Conservation (phyloP, 2,888 invertebrate species). For the Tipula confusa region DNA sequence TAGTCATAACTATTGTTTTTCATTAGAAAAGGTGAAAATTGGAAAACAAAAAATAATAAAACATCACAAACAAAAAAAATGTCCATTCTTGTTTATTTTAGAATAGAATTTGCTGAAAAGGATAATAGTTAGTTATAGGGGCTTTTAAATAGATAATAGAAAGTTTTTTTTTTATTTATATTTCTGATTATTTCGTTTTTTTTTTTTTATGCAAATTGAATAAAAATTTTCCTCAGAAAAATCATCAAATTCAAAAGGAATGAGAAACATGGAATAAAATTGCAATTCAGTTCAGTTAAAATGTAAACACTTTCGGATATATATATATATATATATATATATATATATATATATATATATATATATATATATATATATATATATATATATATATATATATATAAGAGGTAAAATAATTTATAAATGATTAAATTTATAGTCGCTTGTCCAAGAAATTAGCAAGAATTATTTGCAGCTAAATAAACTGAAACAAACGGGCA, state of each 20-base stretch:
- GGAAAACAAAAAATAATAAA: constrained; percentile 15
- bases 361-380: no score
- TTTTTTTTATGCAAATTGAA: neutral
- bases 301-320: neutral
- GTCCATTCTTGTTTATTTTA: constrained; percentile 25
- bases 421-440: no score
- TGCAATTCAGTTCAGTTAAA: neutral
- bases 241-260: neutral
- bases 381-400: no score
- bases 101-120: neutral
- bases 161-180: neutral
- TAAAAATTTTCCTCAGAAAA: neutral
- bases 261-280: neutral
- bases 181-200: neutral
- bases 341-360: no score
- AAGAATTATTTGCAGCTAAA: no score
- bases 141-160: constrained; percentile 15
- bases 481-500: no score
- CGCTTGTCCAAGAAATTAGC: no score
- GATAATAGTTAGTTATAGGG: constrained; percentile 20
- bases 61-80: neutral
- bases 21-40: constrained; percentile 20
- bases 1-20: constrained; percentile 25
- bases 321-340: no score
- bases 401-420: no score